These are phyloP conservation scores for Colinus virginianus DNA, from an alignment of 2,113 vertebrate genomes.

Conservation along the genomic window DNA sequence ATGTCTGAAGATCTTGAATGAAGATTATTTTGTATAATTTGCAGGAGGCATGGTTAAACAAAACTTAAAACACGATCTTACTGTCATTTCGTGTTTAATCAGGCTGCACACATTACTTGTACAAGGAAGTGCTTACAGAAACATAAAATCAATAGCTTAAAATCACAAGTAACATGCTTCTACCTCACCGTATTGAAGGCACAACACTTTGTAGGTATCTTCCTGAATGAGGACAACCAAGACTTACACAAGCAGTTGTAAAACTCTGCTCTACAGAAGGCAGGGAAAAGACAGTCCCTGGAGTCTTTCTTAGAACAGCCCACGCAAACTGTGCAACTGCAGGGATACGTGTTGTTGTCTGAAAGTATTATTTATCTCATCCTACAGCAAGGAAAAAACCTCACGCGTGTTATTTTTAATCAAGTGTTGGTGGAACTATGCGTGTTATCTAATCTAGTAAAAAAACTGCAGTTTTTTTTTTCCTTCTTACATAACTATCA, in stretches of 20 bases:
- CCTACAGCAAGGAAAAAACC: neutral
- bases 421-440: neutral
- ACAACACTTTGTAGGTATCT: neutral
- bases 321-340: accelerated
- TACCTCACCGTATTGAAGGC: neutral
- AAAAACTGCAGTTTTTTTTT: neutral
- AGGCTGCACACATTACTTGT: neutral
- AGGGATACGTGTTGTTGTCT: neutral
- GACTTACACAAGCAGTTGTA: neutral
- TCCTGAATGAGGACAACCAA: neutral
- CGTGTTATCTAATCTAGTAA: constrained; percentile 42
- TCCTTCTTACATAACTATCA: constrained; percentile 13
- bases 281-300: neutral
- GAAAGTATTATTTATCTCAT: neutral
- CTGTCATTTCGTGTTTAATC: neutral
- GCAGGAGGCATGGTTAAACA: neutral
- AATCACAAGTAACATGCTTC: neutral
- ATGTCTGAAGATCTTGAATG: neutral
- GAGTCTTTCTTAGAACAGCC: neutral
- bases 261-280: neutral
- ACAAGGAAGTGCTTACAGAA: neutral
- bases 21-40: neutral
- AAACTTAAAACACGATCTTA: neutral
- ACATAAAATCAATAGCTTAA: neutral
- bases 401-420: neutral